These are phyloP conservation scores for Tethea ocularis DNA, from an alignment of 2,888 invertebrate species.

Conservation along the genomic window DNA sequence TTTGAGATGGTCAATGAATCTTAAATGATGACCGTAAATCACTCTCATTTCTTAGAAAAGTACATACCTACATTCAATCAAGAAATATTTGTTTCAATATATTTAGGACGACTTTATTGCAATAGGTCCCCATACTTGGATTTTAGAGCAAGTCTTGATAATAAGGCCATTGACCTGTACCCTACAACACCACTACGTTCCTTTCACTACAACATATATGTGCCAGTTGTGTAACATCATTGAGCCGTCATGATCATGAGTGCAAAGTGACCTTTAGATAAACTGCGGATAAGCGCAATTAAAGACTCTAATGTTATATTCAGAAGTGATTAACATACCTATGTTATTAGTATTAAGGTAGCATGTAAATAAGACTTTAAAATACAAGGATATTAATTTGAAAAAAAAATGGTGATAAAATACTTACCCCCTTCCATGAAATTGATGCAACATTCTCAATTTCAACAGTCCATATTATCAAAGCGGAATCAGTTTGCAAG, in stretches of 20 bases:
- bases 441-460: not conserved
- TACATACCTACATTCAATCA: too few species aligned
- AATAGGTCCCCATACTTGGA: conserved; percentile 27
- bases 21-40: not conserved
- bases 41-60: not conserved
- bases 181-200: conserved; percentile 32
- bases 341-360: not conserved
- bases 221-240: conserved; percentile 53
- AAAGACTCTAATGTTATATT: conserved; percentile 3
- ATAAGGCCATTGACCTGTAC: conserved; percentile 54
- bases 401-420: not conserved
- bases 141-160: conserved; percentile 40
- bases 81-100: too few species aligned
- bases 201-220: conserved; percentile 62
- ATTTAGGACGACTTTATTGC: conserved; percentile 21
- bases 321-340: not conserved
- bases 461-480: too few species aligned
- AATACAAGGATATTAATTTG: not conserved
- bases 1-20: not conserved
- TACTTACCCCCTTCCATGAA: not conserved
- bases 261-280: conserved; percentile 52
- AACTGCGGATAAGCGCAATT: conserved; percentile 21
- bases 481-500: not conserved
- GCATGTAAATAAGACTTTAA: not conserved
- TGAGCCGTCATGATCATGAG: conserved; percentile 46